Evolutionary conservation across 2,113 vertebrate species (phyloP), one percentile per base, ranked within the genome.

Genomic region (Irena cyanogastra): DNA sequence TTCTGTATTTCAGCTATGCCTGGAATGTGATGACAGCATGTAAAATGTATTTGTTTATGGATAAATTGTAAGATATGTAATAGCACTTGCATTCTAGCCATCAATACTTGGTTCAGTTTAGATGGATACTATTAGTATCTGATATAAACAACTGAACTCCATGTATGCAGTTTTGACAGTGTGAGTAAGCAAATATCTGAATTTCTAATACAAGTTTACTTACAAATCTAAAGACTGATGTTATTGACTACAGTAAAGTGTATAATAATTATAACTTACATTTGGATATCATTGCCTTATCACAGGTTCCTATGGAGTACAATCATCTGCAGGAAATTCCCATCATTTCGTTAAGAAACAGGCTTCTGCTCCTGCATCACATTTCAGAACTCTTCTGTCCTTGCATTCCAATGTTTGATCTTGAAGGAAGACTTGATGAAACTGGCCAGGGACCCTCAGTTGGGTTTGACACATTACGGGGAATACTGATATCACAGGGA

Each of bases 351-450:
- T 96, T 99, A 96, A 98, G 99, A 89, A 99, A 99, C 97, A 97
- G 99, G 52, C 98, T 99, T 90, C 97, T 99, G 86, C 98, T 99
- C 26, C 97, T 99, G 89, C 99, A 99, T 85, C 99, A 99, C 97
- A 99, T 99, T 97, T 99, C 99, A 0, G 99, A 99, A 96, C 99
- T 99, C 78, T 99, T 99, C 97, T 99, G 99, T 93, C 99, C 99
- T 41, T 99, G 99, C 81, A 99, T 99, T 94, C 99, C 99, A 50
- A 99, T 99, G 99, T 99, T 99, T 35, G 98, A 99, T 97, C 98
- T 99, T 61, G 99, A 99, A 97, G 99, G 99, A 31, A 98, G 98
- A 20, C 98, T 99, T 17, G 99, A 98, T 24, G 99, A 99, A 96
- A 98, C 98, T 1, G 98, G 98, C 18, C 99, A 99, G 5, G 99